Conservation (phyloP, 2,113 vertebrate species). For the Ailuropoda melanoleuca region DNA sequence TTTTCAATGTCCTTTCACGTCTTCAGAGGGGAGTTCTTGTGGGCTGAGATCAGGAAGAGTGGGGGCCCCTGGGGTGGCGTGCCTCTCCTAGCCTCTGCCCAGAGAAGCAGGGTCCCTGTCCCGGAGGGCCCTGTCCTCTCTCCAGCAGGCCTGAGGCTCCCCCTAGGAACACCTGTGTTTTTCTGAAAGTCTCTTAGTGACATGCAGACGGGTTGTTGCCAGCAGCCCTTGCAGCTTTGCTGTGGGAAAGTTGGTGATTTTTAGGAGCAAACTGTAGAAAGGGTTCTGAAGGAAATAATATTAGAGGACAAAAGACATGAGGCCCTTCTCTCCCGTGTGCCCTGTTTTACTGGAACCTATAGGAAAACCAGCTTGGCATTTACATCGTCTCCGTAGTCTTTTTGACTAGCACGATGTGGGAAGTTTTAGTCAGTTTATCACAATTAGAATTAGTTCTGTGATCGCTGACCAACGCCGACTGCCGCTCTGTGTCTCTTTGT, state of each 20-base stretch:
- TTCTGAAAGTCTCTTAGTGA: neutral
- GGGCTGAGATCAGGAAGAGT: neutral
- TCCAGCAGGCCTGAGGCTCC: neutral
- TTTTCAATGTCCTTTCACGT: neutral
- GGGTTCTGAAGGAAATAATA: neutral
- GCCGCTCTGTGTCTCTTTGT: conserved; percentile 1
- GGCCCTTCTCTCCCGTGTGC: neutral
- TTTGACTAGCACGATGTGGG: neutral
- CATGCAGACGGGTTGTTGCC: no score
- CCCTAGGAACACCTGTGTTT: neutral
- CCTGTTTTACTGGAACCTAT: neutral
- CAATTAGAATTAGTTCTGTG: neutral
- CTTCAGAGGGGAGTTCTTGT: neutral
- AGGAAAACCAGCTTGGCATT: neutral
- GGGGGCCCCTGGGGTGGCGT: neutral
- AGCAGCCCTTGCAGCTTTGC: neutral
- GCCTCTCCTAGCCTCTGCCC: accelerated
- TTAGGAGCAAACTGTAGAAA: neutral
- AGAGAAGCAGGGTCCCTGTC: neutral
- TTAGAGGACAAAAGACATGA: neutral
- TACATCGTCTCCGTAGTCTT: neutral
- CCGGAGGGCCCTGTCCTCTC: neutral
- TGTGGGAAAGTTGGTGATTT: neutral
- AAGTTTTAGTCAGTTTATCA: neutral
- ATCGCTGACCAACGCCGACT: neutral